Evolutionary conservation across 2,888 invertebrate species (phyloP).

Genomic region (Lasioglossum oenotherae): DNA sequence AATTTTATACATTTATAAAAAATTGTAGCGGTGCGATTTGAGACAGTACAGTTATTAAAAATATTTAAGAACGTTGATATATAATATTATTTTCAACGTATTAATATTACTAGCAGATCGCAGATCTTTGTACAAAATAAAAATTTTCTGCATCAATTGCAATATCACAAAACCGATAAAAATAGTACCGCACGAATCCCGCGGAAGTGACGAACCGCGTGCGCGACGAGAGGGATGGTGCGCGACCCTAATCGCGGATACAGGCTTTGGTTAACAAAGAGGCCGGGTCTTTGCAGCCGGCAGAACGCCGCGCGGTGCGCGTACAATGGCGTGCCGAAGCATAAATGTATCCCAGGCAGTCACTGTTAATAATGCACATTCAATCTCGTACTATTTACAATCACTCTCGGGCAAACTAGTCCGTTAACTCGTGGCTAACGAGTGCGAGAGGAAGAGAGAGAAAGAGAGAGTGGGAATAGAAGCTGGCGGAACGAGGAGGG

Average conservation of each 20-base stretch:
- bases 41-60: too few relatives aligned
- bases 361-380: slow-evolving; percentile 60
- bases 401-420: slow-evolving; percentile 31
- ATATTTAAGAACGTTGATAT: too few relatives aligned
- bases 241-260: background rate
- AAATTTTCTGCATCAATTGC: background rate
- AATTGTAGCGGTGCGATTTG: too few relatives aligned
- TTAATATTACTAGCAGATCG: background rate
- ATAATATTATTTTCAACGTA: too few relatives aligned
- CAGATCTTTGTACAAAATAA: background rate
- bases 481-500: background rate
- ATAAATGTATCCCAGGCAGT: slow-evolving; percentile 54
- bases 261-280: slow-evolving; percentile 41
- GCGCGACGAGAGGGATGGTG: background rate
- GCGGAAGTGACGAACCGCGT: background rate
- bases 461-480: background rate
- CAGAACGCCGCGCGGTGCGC: slow-evolving; percentile 46
- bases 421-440: slow-evolving; percentile 9
- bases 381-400: slow-evolving; percentile 46
- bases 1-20: too few relatives aligned
- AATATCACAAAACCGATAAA: background rate
- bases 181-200: background rate
- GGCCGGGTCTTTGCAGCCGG: slow-evolving; percentile 49
- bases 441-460: background rate
- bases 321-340: slow-evolving; percentile 55